Evolutionary conservation across 1,140 invertebrate genomes (phyloP), one percentile per base, ranked within the genome.

Genomic region (Musca domestica): DNA sequence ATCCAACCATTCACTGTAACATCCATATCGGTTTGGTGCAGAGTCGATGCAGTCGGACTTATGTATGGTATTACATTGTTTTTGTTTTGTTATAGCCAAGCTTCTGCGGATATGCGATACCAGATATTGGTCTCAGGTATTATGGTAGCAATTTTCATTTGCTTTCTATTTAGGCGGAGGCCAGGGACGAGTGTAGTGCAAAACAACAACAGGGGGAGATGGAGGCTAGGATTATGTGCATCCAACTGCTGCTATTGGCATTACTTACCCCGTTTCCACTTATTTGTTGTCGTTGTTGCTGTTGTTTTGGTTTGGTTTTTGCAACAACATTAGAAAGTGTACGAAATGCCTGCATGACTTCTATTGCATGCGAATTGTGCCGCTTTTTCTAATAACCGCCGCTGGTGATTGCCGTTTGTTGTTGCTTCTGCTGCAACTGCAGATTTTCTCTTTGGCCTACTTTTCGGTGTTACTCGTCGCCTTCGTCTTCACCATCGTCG

Each of bases 281-380:
- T 41, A 10, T 30, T 9, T 30, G 27, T 9, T 30, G 27, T 9
- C 9, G 27, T 30, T 30, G 49, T 54, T 54, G 19, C 22, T 56
- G 52, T 6, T 25, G 19, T 54, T 54, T 25, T 54, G 20, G 20
- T 56, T 56, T 58, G 3, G 34, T 41, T 34, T 34, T 61, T 61
- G 56, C 56, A 61, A 30, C 56, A 61, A 30, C 56, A 61, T 61
- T 61, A 61, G 56, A 61, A 61, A 61, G 56, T 61, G 27, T 61
- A 61, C 34, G 56, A 61, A 61, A 61, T 61, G n/a, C 56, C 56
- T 61, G 56, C 56, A 34, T 61, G 56, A 34, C 7, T 61, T 19
- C 27, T 61, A 17, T 41, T 61, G 56, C 56, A 17, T 41, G 56
- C 27, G 34, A 41, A 41, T 41, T 41, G 27, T 41, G 56, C 27